Conservation (phyloP, 2,113 vertebrate genomes). For the Chaetura pelagica region DNA sequence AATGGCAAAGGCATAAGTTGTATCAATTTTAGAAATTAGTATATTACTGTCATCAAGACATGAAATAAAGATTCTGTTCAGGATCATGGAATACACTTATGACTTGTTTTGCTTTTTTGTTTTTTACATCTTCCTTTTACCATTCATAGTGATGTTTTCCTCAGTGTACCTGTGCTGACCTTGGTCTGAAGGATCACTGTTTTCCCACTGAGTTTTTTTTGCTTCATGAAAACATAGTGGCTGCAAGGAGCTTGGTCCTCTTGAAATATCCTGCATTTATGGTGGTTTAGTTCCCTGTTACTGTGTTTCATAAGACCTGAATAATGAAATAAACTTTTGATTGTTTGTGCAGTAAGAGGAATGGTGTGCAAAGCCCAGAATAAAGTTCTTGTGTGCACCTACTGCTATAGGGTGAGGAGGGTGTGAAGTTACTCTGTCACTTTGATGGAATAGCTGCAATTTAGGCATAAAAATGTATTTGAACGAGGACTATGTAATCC, state of each 20-base stretch:
- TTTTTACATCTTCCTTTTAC: background rate
- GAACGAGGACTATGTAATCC: background rate
- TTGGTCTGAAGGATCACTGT: background rate
- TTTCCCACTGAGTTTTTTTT: background rate
- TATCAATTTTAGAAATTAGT: background rate
- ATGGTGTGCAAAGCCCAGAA: background rate
- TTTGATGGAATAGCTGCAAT: background rate
- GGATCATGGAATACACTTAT: accelerated
- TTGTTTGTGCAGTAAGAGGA: background rate
- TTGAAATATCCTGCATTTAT: background rate
- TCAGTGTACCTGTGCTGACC: background rate
- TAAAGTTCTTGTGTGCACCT: background rate
- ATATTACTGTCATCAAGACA: background rate
- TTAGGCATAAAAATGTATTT: background rate
- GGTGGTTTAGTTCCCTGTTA: background rate
- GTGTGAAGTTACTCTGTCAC: background rate
- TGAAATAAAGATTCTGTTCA: background rate
- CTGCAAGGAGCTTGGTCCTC: background rate
- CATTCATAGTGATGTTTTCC: background rate
- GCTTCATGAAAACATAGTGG: background rate
- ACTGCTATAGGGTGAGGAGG: accelerated
- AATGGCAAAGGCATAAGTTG: background rate
- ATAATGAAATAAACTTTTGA: background rate
- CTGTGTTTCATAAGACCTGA: background rate
- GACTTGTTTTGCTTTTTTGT: background rate